Evolutionary conservation across 1,140 invertebrate genomes (phyloP), one percentile per base, ranked within the genome.

Genomic region (Zaprionus ghesquierei): DNA sequence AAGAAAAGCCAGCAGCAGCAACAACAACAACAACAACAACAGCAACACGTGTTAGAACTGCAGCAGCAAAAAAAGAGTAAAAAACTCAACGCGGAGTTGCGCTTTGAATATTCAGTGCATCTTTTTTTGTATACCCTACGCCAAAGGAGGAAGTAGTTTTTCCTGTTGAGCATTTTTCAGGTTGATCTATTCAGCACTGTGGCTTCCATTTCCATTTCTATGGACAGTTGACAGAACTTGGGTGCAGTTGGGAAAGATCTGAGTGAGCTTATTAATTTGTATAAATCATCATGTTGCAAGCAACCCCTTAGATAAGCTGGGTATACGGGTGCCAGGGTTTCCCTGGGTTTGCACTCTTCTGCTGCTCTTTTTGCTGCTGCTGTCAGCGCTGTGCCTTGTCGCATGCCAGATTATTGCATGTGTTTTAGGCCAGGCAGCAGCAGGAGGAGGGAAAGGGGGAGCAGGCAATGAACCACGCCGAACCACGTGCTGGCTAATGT

Each of bases 41-140:
- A 69, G 54, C 59, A 63, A 63, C 59, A 69, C 55, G 68, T 70
- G 68, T 49, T 51, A 53, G 51, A 58, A 44, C 25, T 69, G 55
- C 58, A 60, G 38, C 60, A 27, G 27, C 9, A 46, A 56, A 62
- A 54, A 62, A 35, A 29, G 22, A 54, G 22, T 35, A 38, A 69
- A 84, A 64, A 64, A 61, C 46, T 41, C 56, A 53, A 51, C 75
- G 78, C 75, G 63, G 53, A 85, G 81, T 78, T 85, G 53, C 55
- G 84, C 84, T 89, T 87, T 87, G 82, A 87, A 87, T 87, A 89
- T 87, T 87, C 84, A 89, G 82, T 89, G 84, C 84, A 61, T 77
- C 79, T 82, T 89, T 89, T 86, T 63, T 41, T 46, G 6, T 15
- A 46, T 12, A 12, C 41, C n/a, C 35, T 15, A 8, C 12, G 18